A percentile compares a stretch with the other conserved stretches of the same genome.
These are phyloP conservation scores for Conus betulinus DNA, from an alignment of 1,140 invertebrate species.

Conservation along the genomic window DNA sequence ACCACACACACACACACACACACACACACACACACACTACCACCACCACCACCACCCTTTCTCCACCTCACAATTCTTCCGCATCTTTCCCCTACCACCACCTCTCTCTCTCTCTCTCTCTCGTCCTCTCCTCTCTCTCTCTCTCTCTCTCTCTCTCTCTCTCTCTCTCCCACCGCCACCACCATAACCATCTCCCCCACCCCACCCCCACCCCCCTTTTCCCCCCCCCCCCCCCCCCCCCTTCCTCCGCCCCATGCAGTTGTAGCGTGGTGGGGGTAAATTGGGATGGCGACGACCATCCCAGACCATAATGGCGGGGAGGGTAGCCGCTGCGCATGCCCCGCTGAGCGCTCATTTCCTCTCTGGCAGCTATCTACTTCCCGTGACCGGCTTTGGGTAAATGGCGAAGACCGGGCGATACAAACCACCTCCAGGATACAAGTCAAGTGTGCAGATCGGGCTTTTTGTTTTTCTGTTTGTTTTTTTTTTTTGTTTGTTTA, in stretches of 20 bases:
- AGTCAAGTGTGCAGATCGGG: too few species aligned
- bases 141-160: background rate
- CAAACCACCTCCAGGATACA: too few species aligned
- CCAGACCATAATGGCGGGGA: background rate
- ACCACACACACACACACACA: too few species aligned
- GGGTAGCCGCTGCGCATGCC: constrained; percentile 4
- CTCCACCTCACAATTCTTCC: too few species aligned
- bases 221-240: too few species aligned
- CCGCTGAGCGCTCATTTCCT: background rate
- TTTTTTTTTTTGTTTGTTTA: too few species aligned
- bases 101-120: background rate
- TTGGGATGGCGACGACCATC: background rate
- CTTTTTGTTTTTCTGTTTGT: too few species aligned
- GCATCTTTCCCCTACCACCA: too few species aligned
- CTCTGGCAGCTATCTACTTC: constrained; percentile 10
- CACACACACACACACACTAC: too few species aligned
- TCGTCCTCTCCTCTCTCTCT: background rate
- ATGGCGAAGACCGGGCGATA: background rate
- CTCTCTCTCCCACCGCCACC: background rate
- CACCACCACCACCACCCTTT: too few species aligned
- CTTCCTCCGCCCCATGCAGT: background rate
- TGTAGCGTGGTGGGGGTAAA: background rate
- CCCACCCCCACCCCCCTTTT: background rate
- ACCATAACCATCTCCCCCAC: background rate
- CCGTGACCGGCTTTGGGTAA: background rate